These are phyloP conservation scores for Pteromalus puparum DNA, from an alignment of 1,140 invertebrate species.

Conservation along the genomic window DNA sequence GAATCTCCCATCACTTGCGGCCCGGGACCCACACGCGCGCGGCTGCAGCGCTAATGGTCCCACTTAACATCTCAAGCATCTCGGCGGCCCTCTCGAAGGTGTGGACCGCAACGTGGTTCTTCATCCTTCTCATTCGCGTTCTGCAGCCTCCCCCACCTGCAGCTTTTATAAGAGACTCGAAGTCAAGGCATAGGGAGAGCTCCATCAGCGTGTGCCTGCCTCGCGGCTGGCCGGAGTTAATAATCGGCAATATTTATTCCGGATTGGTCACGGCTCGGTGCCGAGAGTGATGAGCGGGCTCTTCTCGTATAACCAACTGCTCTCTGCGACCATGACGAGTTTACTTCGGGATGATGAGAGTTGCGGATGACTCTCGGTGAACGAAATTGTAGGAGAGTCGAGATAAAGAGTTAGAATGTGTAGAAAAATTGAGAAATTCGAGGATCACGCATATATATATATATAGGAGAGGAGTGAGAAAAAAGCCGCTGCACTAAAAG, in stretches of 20 bases:
- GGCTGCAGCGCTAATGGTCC: slow-evolving; percentile 69
- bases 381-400: slow-evolving; percentile 20
- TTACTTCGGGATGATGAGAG: slow-evolving; percentile 28
- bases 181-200: not conserved
- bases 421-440: no score
- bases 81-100: slow-evolving; percentile 56
- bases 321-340: slow-evolving; percentile 62
- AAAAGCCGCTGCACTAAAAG: slow-evolving; percentile 13
- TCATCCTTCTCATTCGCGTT: slow-evolving; percentile 28
- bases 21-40: slow-evolving; percentile 43
- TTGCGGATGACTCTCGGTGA: not conserved
- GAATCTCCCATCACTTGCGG: slow-evolving; percentile 62
- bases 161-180: slow-evolving; percentile 10
- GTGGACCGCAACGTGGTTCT: slow-evolving; percentile 55
- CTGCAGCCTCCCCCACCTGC: slow-evolving; percentile 20
- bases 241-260: slow-evolving; percentile 76
- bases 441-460: no score
- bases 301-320: slow-evolving; percentile 18
- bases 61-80: slow-evolving; percentile 75
- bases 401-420: not conserved
- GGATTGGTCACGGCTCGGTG: slow-evolving; percentile 73
- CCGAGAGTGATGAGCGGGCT: slow-evolving; percentile 68
- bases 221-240: slow-evolving; percentile 63
- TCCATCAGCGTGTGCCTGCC: not conserved
- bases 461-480: not conserved